These are phyloP conservation scores for Ptychochromis oligacanthus DNA, from an alignment of 2,113 vertebrate species.

Conservation along the genomic window DNA sequence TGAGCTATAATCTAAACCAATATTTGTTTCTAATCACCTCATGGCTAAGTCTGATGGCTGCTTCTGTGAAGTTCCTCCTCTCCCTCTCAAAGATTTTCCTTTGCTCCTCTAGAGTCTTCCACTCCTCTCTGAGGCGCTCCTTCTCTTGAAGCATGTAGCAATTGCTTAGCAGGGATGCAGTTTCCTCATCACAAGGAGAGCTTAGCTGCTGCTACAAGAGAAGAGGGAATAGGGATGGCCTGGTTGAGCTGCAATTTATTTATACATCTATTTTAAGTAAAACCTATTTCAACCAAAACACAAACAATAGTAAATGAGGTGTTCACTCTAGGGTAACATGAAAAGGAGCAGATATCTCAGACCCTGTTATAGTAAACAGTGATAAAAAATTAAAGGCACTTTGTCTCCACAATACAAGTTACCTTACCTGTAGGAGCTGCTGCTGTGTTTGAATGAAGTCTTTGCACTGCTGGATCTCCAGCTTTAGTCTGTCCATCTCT, in stretches of 20 bases:
- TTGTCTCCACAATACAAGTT: background rate
- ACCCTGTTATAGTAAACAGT: background rate
- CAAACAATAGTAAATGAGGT: background rate
- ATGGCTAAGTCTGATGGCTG: slow-evolving; percentile 93
- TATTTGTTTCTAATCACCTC: slow-evolving; percentile 82
- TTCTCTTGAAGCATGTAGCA: slow-evolving; percentile 92
- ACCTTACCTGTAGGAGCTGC: slow-evolving; percentile 88
- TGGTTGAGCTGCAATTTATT: background rate
- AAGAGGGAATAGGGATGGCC: background rate
- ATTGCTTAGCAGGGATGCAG: slow-evolving; percentile 84
- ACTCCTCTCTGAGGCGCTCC: slow-evolving; percentile 90
- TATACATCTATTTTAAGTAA: background rate
- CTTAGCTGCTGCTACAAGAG: slow-evolving; percentile 88
- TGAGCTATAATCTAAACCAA: background rate
- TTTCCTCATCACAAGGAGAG: slow-evolving; percentile 88
- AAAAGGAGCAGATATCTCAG: background rate
- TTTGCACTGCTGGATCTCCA: slow-evolving; percentile 93
- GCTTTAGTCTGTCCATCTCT: slow-evolving; percentile 87
- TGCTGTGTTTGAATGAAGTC: slow-evolving; percentile 95
- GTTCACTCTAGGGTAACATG: background rate
- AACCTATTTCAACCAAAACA: background rate
- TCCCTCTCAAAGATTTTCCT: slow-evolving; percentile 94
- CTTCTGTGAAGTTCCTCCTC: slow-evolving; percentile 93
- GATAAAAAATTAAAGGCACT: background rate
- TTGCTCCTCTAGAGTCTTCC: slow-evolving; percentile 89